Evolutionary conservation across 2,888 invertebrate species (phyloP).

Genomic region (Drosophila anceps): DNA sequence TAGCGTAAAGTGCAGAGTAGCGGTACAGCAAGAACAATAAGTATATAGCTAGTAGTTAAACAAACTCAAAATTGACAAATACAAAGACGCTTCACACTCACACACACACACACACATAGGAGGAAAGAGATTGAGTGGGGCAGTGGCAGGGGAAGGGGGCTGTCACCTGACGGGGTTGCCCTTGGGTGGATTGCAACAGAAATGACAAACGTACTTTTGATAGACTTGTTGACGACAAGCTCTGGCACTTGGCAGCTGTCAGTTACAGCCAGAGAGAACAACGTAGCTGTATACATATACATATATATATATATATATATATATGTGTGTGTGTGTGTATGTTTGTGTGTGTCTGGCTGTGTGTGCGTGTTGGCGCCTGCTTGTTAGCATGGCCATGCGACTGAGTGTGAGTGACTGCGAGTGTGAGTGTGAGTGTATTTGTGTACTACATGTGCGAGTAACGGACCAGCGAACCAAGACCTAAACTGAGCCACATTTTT

Average conservation of each 20-base stretch:
- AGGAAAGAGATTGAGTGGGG: slow-evolving; percentile 13
- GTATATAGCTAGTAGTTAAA: slow-evolving; percentile 46
- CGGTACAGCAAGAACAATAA: slow-evolving; percentile 2
- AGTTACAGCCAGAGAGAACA: slow-evolving; percentile 56
- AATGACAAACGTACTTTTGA: slow-evolving; percentile 82
- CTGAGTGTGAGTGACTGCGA: slow-evolving; percentile 20
- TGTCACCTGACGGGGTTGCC: slow-evolving; percentile 37
- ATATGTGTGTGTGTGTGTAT: slow-evolving; percentile 9
- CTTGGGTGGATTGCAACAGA: slow-evolving; percentile 64
- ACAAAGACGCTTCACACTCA: slow-evolving; percentile 32
- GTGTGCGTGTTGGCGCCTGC: slow-evolving; percentile 33
- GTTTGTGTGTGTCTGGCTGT: slow-evolving; percentile 20
- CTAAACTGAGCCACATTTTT: slow-evolving; percentile 39
- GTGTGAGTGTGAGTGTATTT: slow-evolving; percentile 18
- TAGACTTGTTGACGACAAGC: slow-evolving; percentile 81
- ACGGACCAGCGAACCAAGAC: slow-evolving; percentile 43
- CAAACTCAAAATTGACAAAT: slow-evolving; percentile 64
- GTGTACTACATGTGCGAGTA: slow-evolving; percentile 38
- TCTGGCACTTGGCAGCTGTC: slow-evolving; percentile 79
- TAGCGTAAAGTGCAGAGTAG: neutral
- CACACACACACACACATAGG: slow-evolving; percentile 19
- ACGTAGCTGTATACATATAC: slow-evolving; percentile 9
- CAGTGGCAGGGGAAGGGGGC: neutral
- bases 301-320: no score
- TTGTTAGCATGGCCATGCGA: slow-evolving; percentile 31